phyloP scores from a whole-genome alignment of 2,113 vertebrate species.

The Amazona vittata region DNA sequence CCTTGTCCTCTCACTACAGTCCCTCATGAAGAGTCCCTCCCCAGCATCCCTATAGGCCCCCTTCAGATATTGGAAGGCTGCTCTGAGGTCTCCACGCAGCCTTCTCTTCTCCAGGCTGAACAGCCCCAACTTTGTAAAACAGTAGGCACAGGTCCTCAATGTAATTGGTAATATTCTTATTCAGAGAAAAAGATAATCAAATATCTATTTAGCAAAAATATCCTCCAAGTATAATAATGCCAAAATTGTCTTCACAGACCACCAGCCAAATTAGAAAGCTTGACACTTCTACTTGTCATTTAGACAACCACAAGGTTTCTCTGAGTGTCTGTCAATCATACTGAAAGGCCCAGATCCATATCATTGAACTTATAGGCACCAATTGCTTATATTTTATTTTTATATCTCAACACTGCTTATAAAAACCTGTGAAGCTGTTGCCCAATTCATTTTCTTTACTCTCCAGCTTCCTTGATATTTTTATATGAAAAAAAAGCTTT shows the following conservation, averaged over 20 bases:
- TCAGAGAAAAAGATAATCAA: neutral
- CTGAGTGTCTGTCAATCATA: neutral
- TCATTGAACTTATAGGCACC: neutral
- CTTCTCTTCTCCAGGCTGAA: no score
- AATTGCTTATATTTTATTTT: neutral
- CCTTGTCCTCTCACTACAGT: no score
- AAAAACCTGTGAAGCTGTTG: neutral
- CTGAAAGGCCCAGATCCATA: neutral
- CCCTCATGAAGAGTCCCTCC: no score
- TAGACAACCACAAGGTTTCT: neutral
- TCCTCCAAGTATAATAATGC: neutral
- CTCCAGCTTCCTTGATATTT: neutral
- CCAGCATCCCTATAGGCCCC: no score
- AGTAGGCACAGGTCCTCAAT: neutral
- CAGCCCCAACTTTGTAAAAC: neutral
- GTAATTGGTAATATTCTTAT: neutral
- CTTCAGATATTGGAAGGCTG: no score
- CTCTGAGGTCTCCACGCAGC: no score
- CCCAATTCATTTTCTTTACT: neutral
- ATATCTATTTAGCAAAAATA: neutral
- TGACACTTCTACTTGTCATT: neutral
- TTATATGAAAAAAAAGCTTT: neutral
- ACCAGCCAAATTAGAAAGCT: neutral
- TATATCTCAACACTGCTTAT: neutral
- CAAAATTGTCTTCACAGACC: neutral